Evolutionary conservation across 2,113 vertebrate genomes (phyloP).

Genomic region (Heliornis fulica): DNA sequence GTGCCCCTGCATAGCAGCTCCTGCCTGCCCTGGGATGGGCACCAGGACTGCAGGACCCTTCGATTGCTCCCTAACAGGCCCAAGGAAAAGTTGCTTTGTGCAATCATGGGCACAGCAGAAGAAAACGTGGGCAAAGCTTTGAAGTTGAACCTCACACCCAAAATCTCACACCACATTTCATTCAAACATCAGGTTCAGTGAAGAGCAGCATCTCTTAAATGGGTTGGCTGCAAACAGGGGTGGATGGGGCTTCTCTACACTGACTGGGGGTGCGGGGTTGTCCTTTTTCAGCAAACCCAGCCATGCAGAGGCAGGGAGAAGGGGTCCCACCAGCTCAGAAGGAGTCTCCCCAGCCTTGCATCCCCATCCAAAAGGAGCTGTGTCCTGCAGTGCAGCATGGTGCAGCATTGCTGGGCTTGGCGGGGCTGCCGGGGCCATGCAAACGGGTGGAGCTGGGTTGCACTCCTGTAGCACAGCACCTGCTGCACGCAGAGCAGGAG

Average conservation of each 20-base stretch:
- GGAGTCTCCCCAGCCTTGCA: rapidly evolving
- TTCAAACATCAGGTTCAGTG: rapidly evolving
- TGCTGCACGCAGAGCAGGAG: constrained; percentile 26
- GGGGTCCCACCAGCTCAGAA: neutral
- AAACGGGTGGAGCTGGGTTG: constrained; percentile 62
- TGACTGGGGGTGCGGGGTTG: too few relatives aligned
- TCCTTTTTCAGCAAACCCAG: neutral
- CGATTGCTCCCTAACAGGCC: neutral
- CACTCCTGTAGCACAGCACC: constrained; percentile 21
- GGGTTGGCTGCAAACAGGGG: neutral
- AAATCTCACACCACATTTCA: neutral
- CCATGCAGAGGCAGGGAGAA: rapidly evolving
- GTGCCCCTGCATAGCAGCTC: neutral
- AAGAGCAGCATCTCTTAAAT: neutral
- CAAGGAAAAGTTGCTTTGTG: neutral
- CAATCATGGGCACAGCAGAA: neutral
- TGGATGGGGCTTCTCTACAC: neutral
- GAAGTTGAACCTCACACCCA: neutral
- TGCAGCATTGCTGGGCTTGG: neutral
- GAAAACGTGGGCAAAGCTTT: neutral
- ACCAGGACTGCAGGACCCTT: neutral
- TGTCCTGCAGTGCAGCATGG: rapidly evolving
- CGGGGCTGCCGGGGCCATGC: neutral
- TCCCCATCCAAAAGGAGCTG: rapidly evolving
- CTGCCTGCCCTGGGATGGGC: rapidly evolving